Evolutionary conservation across 2,888 invertebrate species (phyloP).

Genomic region (Cyrtodaria siliqua): DNA sequence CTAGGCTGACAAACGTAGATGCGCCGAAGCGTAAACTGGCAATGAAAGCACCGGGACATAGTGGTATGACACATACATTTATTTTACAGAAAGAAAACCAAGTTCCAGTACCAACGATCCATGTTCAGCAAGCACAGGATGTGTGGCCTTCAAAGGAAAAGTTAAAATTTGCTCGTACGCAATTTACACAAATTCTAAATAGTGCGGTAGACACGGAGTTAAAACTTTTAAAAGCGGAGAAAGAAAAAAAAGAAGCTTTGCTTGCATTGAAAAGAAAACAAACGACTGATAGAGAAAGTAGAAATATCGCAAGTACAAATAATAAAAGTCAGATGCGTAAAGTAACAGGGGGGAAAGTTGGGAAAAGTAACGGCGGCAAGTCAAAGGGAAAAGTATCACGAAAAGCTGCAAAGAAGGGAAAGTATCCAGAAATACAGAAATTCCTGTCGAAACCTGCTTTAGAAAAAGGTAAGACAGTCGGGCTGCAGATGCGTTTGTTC

Average conservation of each 20-base stretch:
- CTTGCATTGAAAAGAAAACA: slow-evolving; percentile 4
- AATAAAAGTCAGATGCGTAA: slow-evolving; percentile 6
- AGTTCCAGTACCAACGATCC: not conserved
- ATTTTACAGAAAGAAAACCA: slow-evolving; percentile 36
- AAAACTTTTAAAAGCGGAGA: slow-evolving; percentile 29
- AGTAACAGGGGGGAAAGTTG: slow-evolving; percentile 4
- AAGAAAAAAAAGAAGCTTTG: slow-evolving; percentile 6
- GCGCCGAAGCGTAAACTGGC: slow-evolving; percentile 64
- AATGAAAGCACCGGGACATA: slow-evolving; percentile 41
- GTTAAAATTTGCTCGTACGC: slow-evolving; percentile 70
- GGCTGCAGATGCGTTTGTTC: slow-evolving; percentile 21
- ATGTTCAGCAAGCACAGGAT: slow-evolving; percentile 18
- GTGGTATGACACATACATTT: slow-evolving; percentile 22
- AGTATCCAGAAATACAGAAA: slow-evolving; percentile 67
- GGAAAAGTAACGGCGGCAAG: slow-evolving; percentile 12
- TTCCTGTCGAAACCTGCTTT: slow-evolving; percentile 56
- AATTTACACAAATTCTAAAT: slow-evolving; percentile 67
- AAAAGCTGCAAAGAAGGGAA: slow-evolving; percentile 39
- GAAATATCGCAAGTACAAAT: not conserved
- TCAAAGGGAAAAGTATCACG: slow-evolving; percentile 6
- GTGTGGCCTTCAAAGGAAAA: slow-evolving; percentile 70
- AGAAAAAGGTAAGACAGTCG: not conserved
- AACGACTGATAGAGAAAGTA: slow-evolving; percentile 20
- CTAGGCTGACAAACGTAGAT: slow-evolving; percentile 41
- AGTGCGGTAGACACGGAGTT: slow-evolving; percentile 65